Evolutionary conservation across 2,113 vertebrate genomes (phyloP), one percentile per base, ranked within the genome.

Genomic region (Etheostoma spectabile): DNA sequence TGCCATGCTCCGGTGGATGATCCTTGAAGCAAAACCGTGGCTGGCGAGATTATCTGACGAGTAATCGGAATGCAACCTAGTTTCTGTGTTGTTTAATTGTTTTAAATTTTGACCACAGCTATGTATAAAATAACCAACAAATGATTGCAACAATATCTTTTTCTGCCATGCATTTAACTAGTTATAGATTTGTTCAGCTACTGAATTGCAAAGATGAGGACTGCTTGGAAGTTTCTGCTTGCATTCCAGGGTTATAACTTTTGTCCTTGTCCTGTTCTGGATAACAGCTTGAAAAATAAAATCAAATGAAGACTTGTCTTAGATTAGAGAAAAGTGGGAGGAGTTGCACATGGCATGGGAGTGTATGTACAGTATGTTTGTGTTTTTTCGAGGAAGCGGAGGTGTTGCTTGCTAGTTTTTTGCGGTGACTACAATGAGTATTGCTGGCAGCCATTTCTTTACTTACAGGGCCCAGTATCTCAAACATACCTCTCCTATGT

Each of bases 401-500:
- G 53, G 75, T 64, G 45, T 82, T 52, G 68, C 67, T 30, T 57
- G 61, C 35, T 45, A 24, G 75, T 53, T 79, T n/a, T 64, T 82
- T 42, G 46, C 33, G 19, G 76, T 65, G 53, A 86, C 67, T 70
- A 56, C 56, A 57, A 71, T 61, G 46, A 78, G 64, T 35, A 83
- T 87, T 75, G 74, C 85, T 33, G 42, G 70, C 60, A 51, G 77
- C 67, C 45, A 49, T 84, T 79, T 91, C 86, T 92, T 90, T 88
- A 63, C 87, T 80, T 52, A 79, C 66, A 62, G 84, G 53, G 79
- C 87, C 70, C 83, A 45, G 61, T 63, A 85, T 87, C 81, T 86
- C 86, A 91, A 92, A 89, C 86, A 89, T 91, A 65, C 79, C 89
- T 82, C 80, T 66, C 66, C 52, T 59, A 8, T 93, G 89, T 93